Base-by-base conservation (phyloP, 2,888 invertebrate species). In the Bombyx huttoni region DNA sequence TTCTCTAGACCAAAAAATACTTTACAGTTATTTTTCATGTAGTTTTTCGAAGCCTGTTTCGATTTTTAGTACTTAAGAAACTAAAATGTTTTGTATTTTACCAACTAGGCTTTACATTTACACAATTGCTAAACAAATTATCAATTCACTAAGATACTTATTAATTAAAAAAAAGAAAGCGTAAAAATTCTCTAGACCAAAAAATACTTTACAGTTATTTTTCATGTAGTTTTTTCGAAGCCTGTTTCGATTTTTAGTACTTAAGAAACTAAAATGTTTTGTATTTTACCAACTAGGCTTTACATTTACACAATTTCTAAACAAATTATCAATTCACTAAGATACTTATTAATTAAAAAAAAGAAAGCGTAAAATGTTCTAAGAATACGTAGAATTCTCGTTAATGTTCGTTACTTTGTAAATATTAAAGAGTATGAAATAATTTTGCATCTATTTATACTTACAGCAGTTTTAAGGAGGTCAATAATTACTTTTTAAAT, bases 381-480 rank as follows among this genome's bases (percentile, higher is more conserved):
- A 62, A 61, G 64, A 69, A 64, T 61, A 63, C 67, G 68, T 56
- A 65, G 62, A 64, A 67, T 67, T 70, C 73, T 70, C 65, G 66
- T 64, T 40, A 69, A 67, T 61, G 62, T 67, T 69, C 61, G 55
- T 56, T 56, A 58, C 33, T 72, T 68, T 80, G 81, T 83, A 82
- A 61, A 81, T 81, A 84, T 71, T 53, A 73, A 61, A 70, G 63
- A 66, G 61, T 68, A 83, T 73, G 86, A 86, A 85, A 86, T 86
- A 85, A 84, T 81, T 82, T 83, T 82, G 77, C 78, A 75, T 81
- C 81, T 78, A 75, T 79, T 75, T 77, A 77, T 71, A 49, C 77
- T 75, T 79, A 76, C 64, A 24, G 68, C 74, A 70, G 67, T 72
- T 69, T 70, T 64, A 64, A 75, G 68, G 73, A 81, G 80, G 80